Evolutionary conservation across 2,888 invertebrate species (phyloP), one percentile per base, ranked within the genome.

Genomic region (Synergus umbraculus): DNA sequence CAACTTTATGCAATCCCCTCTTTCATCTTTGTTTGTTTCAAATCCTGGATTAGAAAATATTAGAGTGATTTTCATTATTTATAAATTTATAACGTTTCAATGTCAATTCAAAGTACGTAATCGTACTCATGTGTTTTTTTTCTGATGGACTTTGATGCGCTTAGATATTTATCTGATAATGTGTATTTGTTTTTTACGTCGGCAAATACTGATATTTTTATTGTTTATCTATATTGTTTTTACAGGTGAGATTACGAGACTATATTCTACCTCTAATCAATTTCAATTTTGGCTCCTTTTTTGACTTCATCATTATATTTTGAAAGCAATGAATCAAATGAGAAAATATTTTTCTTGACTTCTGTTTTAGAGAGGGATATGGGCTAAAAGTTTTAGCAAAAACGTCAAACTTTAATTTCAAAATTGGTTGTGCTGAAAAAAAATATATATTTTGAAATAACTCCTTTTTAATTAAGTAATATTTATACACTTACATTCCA

Each of bases 341-440:
- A 63, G 63, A 63, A 63, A 12, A 7, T 0, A 63, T 13, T 10
- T 29, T 63, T 13, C 3, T 63, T 63, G 3, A 29, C 4, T 29
- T 22, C 13, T 63, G 29, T 29, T 63, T 29, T 12, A 13, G 10
- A 12, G 18, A 63, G 5, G 63, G 63, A 29, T 9, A 63, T 29
- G 29, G 12, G 10, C 29, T 29, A 4, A 63, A 63, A 29, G 29
- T 63, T 63, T 2, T 29, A 63, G 77, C 76, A 44, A 76, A 76
- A 4, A 82, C 87, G n/a, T 92, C 86, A 69, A 89, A 90, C 9
- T 87, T 84, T 4, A 90, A 80, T 22, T 83, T 85, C 13, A 91
- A 87, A 15, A 79, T 78, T 2, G 84, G 12, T 12, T 77, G 43
- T 44, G 85, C 88, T 88, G 81, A 15, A 76, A 77, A n/a, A 66